Base-by-base conservation (phyloP, 2,113 vertebrate species). In the Tachuris rubrigastra region DNA sequence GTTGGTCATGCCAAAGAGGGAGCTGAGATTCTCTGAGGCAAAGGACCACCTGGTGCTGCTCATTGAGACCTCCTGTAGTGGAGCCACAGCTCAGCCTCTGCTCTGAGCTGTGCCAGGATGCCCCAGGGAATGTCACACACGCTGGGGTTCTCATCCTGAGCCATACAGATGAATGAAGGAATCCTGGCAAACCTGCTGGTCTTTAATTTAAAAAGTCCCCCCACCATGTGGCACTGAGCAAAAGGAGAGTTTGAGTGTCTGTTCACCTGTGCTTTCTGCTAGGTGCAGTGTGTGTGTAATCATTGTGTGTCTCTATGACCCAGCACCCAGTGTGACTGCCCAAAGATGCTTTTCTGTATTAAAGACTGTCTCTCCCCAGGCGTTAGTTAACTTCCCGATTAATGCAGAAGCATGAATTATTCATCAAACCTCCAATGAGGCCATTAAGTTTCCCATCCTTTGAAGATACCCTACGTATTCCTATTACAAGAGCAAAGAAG, bases 321-420 rank as follows among this genome's bases (percentile, higher is more conserved):
- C 56, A 27, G 50, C 4, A 3, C 37, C 47, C 9, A 14, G 25
- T 0, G 0, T 28, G 33, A 75, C 39, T 73, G 85, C 39, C 75
- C 85, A 27, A 17, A 88, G 90, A 74, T 46, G 55, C 60, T 75
- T 78, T 74, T 65, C 65, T 84, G 56, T 60, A 4, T 55, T 74
- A 56, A 62, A 60, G 73, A 27, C 6, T 3, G 3, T 42, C 33
- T 87, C 58, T 92, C 82, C 90, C 37, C 41, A 49, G 81, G 72
- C 87, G 73, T 85, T 59, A 65, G 77, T 95, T 96, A 94, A 96
- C 87, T 67, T 92, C 42, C 12, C 12, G 13, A 63, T 96, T 96
- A 93, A 95, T 95, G 86, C 46, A 69, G 94, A 63, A 50, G 18
- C 33, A 94, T 96, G 74, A 95, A 96, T 94, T 96, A 96, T 96